Conservation (phyloP, 1,140 invertebrate species). For the Sitophilus oryzae region DNA sequence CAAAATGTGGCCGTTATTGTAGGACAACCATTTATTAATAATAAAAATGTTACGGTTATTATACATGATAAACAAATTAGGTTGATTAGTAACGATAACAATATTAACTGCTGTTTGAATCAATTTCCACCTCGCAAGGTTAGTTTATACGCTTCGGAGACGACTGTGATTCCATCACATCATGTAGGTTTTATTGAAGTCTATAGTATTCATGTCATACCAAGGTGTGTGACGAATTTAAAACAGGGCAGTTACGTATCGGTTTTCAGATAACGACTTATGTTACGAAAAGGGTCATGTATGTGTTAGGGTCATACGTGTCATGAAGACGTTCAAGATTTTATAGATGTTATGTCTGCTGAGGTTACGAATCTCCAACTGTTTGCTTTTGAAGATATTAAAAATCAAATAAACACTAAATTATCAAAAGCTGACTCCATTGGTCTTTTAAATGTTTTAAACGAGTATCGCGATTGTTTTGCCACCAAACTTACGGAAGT, state of each 20-base stretch:
- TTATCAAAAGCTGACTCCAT: not conserved
- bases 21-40: too few relatives aligned
- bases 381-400: not conserved
- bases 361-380: not conserved
- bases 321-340: not conserved
- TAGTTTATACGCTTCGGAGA: not conserved
- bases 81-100: not conserved
- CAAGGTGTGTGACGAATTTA: conserved; percentile 4
- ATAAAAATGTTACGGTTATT: not conserved
- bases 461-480: not conserved
- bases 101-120: not conserved
- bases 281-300: too few relatives aligned
- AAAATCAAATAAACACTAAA: not conserved
- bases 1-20: conserved; percentile 1
- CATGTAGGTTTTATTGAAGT: conserved; percentile 1
- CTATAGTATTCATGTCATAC: not conserved
- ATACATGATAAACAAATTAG: not conserved
- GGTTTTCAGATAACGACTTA: not conserved
- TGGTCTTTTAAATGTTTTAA: too few relatives aligned
- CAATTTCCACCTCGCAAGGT: not conserved
- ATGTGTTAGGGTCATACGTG: not conserved
- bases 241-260: not conserved
- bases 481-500: too few relatives aligned
- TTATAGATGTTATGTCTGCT: not conserved
- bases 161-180: not conserved